Base-by-base conservation (phyloP, 37 sponge, comb jelly and placozoan genomes). In the Chondrilla cf. caribensis region DNA sequence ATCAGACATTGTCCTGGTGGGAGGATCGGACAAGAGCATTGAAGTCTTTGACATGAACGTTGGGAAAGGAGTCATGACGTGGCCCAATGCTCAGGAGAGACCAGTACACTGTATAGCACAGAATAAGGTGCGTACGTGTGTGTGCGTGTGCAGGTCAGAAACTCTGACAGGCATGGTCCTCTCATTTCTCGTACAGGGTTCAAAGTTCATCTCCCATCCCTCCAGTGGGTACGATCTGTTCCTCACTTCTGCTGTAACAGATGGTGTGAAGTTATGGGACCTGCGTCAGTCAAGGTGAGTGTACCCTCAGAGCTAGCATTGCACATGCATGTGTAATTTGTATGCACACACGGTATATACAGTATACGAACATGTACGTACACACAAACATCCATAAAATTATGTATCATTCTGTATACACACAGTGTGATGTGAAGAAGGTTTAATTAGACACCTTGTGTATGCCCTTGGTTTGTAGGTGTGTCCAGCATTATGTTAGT, bases 201-300 rank as follows among this genome's bases (percentile, higher is more conserved):
- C 97, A 38, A 87, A 81, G 70, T 93, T 78, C 43, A 58, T 86
- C 18, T 76, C 85, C 24, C 91, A 88, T n/a, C 87, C 93, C 21
- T 36, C 84, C 0, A 84, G 54, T 14, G 85, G 90, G 0, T 91
- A 95, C 40, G 90, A 97, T 79, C 82, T 97, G 2, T 94, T 95
- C 41, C 84, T 89, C 1, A 97, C 95, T 8, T 64, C 84, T 55
- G 95, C 97, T 38, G 84, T 92, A 0, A 70, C 88, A 6, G 93
- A 90, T 79, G 95, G 95, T 3, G 84, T 97, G 54, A 92, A 95
- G 75, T 70, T 95, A 8, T 97, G 97, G 97, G 97, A 97, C 77
- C 51, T 97, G 44, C 60, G 97, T 57, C 87, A 80, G 8, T 60
- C 87, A 54, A 83, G 84, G 95, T 96, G 18, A 11, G 81, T 47